These are phyloP conservation scores for Lasiommata megera DNA, from an alignment of 2,888 invertebrate genomes.

Conservation along the genomic window DNA sequence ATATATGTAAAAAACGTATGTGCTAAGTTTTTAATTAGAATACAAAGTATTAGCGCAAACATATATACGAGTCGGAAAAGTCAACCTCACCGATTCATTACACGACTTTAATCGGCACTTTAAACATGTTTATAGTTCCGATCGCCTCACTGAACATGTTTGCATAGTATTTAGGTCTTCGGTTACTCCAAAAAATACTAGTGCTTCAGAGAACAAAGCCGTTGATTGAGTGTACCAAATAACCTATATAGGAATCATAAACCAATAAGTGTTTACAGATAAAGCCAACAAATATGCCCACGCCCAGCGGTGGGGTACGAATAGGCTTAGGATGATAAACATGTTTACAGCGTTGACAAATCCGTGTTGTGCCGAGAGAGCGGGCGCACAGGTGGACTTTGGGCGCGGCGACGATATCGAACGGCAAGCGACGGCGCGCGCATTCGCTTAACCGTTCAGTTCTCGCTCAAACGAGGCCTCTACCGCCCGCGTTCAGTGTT, in stretches of 20 bases:
- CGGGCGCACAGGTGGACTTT: conserved; percentile 76
- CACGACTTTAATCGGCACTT: conserved; percentile 26
- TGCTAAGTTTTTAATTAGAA: too few relatives aligned
- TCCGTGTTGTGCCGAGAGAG: conserved; percentile 75
- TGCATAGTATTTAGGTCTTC: too few relatives aligned
- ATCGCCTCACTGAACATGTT: too few relatives aligned
- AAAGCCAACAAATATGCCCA: too few relatives aligned
- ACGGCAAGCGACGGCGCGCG: conserved; percentile 52
- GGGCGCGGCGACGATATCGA: conserved; percentile 59
- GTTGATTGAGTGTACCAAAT: too few relatives aligned
- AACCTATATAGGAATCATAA: too few relatives aligned
- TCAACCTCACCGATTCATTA: conserved; percentile 8
- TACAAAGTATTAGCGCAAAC: too few relatives aligned
- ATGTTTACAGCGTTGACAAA: conserved; percentile 43
- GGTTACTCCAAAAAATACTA: too few relatives aligned
- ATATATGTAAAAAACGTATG: too few relatives aligned
- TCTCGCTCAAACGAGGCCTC: conserved; percentile 53
- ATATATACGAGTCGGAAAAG: neutral
- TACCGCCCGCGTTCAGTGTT: conserved; percentile 57
- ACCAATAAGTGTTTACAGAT: too few relatives aligned
- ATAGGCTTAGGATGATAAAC: conserved; percentile 8
- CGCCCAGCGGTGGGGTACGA: too few relatives aligned
- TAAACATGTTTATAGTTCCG: conserved; percentile 35
- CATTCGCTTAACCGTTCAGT: conserved; percentile 55
- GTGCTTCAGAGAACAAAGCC: too few relatives aligned